These are phyloP conservation scores for Tapera naevia DNA, from an alignment of 2,797 vertebrate species.

Conservation along the genomic window DNA sequence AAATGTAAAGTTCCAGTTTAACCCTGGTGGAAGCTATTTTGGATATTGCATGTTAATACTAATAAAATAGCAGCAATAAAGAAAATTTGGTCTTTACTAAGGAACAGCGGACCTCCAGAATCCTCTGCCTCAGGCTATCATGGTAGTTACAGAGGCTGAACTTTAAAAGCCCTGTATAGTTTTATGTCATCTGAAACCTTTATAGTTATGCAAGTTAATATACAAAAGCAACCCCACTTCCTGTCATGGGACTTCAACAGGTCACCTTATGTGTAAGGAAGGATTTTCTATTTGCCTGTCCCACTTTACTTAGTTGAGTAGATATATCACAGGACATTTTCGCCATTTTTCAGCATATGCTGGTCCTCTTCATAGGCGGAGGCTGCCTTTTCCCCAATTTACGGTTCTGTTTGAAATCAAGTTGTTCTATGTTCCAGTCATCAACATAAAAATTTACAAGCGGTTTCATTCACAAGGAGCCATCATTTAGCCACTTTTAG, in stretches of 20 bases:
- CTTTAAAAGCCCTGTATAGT: conserved; percentile 24
- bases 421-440: neutral
- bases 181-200: conserved; percentile 64
- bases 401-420: neutral
- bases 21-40: neutral
- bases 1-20: conserved; percentile 38
- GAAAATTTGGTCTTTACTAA: neutral
- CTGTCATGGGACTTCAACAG: neutral
- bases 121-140: conserved; percentile 26
- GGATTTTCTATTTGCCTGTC: neutral
- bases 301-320: neutral
- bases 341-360: neutral
- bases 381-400: neutral
- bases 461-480: neutral
- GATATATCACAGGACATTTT: neutral
- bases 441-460: neutral
- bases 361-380: neutral
- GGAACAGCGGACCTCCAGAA: conserved; percentile 41
- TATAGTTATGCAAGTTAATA: conserved; percentile 18
- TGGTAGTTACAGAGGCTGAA: conserved; percentile 12
- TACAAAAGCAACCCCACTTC: conserved; percentile 12
- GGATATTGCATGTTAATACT: conserved; percentile 7
- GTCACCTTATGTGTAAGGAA: neutral
- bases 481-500: neutral
- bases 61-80: conserved; percentile 33